Base-by-base conservation (phyloP, 1,140 invertebrate genomes). In the Copidosoma floridanum region DNA sequence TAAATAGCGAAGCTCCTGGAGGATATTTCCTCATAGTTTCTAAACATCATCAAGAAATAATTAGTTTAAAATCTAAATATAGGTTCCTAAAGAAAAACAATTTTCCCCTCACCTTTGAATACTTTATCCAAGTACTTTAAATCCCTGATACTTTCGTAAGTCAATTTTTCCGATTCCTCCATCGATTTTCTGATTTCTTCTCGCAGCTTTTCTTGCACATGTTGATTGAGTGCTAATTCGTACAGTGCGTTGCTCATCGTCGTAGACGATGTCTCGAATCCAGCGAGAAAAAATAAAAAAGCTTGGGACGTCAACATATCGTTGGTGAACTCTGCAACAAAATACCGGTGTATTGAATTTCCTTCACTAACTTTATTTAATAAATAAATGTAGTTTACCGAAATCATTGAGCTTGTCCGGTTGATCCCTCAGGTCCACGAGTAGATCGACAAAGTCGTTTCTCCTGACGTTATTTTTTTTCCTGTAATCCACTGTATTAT, bases 21-120 rank as follows among this genome's bases (percentile, higher is more conserved):
- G 86, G 82, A 67, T 86, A 84, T 64, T 82, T 79, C 5, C 86
- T 77, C 26, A 88, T 71, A 6, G 85, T 86, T 77, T 86, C 80
- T 81, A n/a, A n/a, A n/a, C n/a, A n/a, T n/a, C n/a, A n/a, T n/a
- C n/a, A n/a, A n/a, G n/a, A n/a, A 14, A 2, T 48, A 78, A 75
- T 47, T 20, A 23, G 11, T 47, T 57, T 14, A 7, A 11, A 48
- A 11, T 57, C n/a, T n/a, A n/a, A n/a, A 43, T 55, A 43, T 41
- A 6, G 40, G 6, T 16, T 6, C 40, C 16, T 16, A 20, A 10
- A 6, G 18, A 14, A 41, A 41, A 41, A 10, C 12, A n/a, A 41
- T 18, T 32, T 46, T 2, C 16, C 14, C n/a, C 14, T 54, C 51
- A 68, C 66, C 66, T 54, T 55, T 37, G 16, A 68, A 8, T 12